phyloP scores from a whole-genome alignment of 2,888 invertebrate genomes.

The Erynnis tages region DNA sequence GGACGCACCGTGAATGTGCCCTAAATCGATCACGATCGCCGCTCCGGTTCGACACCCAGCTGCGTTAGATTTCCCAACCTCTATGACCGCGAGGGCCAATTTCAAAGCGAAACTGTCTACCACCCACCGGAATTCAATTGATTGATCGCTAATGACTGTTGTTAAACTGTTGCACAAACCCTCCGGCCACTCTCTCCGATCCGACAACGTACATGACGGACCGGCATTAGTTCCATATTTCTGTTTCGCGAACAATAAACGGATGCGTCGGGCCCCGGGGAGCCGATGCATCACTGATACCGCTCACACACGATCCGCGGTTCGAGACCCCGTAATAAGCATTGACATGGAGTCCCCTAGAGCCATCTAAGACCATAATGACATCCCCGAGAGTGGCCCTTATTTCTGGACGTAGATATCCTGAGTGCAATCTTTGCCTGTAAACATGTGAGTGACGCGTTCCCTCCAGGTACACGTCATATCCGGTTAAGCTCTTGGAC shows the following conservation, averaged over 20 bases:
- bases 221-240: conserved; percentile 35
- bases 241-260: conserved; percentile 53
- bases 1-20: conserved; percentile 29
- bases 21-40: conserved; percentile 44
- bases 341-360: conserved; percentile 53
- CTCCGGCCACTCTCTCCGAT: conserved; percentile 45
- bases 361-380: conserved; percentile 49
- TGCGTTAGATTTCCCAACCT: conserved; percentile 39
- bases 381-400: conserved; percentile 53
- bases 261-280: conserved; percentile 55
- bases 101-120: conserved; percentile 44
- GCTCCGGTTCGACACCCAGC: conserved; percentile 33
- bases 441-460: no score
- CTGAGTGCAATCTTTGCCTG: background rate
- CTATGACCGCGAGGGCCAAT: conserved; percentile 55
- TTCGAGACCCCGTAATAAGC: conserved; percentile 51
- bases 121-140: conserved; percentile 59
- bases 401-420: conserved; percentile 1
- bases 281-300: conserved; percentile 56
- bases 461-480: no score
- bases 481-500: no score
- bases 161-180: conserved; percentile 66
- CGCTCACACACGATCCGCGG: conserved; percentile 50
- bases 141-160: conserved; percentile 77
- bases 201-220: conserved; percentile 36